Base-by-base conservation (phyloP, 2,113 vertebrate species). In the Dryoscopus gambensis region DNA sequence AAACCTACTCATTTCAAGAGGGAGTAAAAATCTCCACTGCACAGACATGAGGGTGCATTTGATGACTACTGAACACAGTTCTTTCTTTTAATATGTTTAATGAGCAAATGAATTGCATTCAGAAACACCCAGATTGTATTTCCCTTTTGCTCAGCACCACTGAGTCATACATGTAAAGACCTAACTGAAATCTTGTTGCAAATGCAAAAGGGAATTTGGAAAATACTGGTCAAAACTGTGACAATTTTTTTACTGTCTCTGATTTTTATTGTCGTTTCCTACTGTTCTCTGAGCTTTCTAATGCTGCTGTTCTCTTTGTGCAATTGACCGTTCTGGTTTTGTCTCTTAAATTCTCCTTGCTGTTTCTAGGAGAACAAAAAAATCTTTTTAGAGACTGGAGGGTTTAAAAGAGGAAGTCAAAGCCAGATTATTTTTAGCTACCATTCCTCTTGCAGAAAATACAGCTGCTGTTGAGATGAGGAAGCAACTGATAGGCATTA, bases 401-500 rank as follows among this genome's bases (percentile, higher is more conserved):
- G 9, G 42, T 91, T 94, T 93, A 88, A 95, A 89, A 95, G 84
- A 87, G 86, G 97, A 96, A 97, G 81, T 91, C 78, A 83, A 82
- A 95, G 74, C 30, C 59, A 74, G 74, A 65, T 91, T 96, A 92
- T 97, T 97, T 97, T 95, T 96, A 96, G 94, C 77, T 87, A 44
- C 53, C 50, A 62, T 95, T 97, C 76, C 93, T 86, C 76, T 81
- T 86, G 70, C 83, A 82, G 93, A 92, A 95, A 96, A 93, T 91
- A 92, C 92, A 96, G 96, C 96, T 95, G 95, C 90, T 90, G 53
- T 69, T 91, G 67, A 81, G 86, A 90, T 75, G 88, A 85, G 89
- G 69, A 92, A 90, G 74, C 4, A 5, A 55, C 65, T 62, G 84
- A 78, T 78, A 68, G 85, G 91, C 80, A 37, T 84, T 70, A 55